Conservation (phyloP, 2,888 invertebrate species). For the Oxytorus armatus region DNA sequence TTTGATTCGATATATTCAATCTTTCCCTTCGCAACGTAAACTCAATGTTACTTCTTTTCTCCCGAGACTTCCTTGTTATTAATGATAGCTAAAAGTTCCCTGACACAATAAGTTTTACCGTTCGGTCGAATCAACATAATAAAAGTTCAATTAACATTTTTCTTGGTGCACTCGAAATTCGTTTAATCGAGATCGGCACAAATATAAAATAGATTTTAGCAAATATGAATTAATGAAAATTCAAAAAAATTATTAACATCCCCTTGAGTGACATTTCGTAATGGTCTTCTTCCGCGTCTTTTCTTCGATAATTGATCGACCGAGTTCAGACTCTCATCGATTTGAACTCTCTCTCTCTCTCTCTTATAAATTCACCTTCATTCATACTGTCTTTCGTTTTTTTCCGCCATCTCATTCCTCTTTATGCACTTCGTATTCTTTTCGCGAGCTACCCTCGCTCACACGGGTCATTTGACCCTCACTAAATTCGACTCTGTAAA, state of each 20-base stretch:
- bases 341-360: slow-evolving; percentile 48
- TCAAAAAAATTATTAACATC: too few relatives aligned
- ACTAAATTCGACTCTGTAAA: slow-evolving; percentile 67
- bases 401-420: not conserved
- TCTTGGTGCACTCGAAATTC: too few relatives aligned
- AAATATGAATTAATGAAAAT: too few relatives aligned
- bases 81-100: not conserved
- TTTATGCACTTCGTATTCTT: not conserved
- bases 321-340: slow-evolving; percentile 53
- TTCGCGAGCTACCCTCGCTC: too few relatives aligned
- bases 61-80: not conserved
- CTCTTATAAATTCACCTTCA: slow-evolving; percentile 35
- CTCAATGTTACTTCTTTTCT: slow-evolving; percentile 2
- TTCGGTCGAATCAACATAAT: slow-evolving; percentile 1
- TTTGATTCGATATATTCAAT: slow-evolving; percentile 24
- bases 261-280: too few relatives aligned
- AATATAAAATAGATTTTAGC: too few relatives aligned
- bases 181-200: too few relatives aligned
- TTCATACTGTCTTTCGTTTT: slow-evolving; percentile 1
- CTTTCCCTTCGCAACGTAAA: slow-evolving; percentile 5
- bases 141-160: not conserved
- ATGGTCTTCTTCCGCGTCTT: slow-evolving; percentile 18
- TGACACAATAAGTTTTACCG: slow-evolving; percentile 5
- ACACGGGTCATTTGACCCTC: slow-evolving; percentile 58
- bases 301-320: slow-evolving; percentile 72